phyloP scores from a whole-genome alignment of 2,888 invertebrate species.

The Bembecia ichneumoniformis region DNA sequence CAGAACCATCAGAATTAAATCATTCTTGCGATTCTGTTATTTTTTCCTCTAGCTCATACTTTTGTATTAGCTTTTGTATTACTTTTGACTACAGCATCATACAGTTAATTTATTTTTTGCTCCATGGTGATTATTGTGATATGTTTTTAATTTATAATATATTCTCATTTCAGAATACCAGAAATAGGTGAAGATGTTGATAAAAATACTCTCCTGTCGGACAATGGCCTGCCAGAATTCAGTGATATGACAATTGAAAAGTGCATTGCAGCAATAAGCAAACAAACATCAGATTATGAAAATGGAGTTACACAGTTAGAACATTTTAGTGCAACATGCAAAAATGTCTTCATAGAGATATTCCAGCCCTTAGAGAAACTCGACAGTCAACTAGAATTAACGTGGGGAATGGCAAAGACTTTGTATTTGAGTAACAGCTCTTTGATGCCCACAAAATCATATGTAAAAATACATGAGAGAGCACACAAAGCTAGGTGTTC shows the following conservation, averaged over 20 bases:
- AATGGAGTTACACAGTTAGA: conserved; percentile 80
- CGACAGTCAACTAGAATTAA: conserved; percentile 81
- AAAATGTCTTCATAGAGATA: conserved; percentile 77
- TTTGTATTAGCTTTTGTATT: too few species aligned
- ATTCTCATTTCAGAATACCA: conserved; percentile 74
- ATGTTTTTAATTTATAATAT: neutral
- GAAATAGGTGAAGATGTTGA: conserved; percentile 89
- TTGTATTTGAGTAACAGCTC: conserved; percentile 85
- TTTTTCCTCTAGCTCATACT: too few species aligned
- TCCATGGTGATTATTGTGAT: neutral
- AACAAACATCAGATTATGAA: conserved; percentile 86
- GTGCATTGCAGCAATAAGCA: conserved; percentile 87
- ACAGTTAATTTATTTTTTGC: too few species aligned
- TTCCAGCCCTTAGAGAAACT: conserved; percentile 82
- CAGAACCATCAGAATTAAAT: too few species aligned
- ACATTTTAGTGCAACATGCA: conserved; percentile 43
- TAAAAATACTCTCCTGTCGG: conserved; percentile 80
- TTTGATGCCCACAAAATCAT: conserved; percentile 84
- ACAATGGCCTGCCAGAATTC: conserved; percentile 85
- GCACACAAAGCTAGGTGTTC: conserved; percentile 80
- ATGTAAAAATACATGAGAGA: conserved; percentile 84
- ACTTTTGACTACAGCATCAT: too few species aligned
- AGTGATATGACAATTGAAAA: conserved; percentile 85
- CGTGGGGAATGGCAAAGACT: conserved; percentile 90
- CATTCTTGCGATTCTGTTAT: too few species aligned